A percentile compares a stretch with the other conserved stretches of the same genome.
Conservation (phyloP, 1,140 invertebrate species). For the Hormaphis cornu region DNA sequence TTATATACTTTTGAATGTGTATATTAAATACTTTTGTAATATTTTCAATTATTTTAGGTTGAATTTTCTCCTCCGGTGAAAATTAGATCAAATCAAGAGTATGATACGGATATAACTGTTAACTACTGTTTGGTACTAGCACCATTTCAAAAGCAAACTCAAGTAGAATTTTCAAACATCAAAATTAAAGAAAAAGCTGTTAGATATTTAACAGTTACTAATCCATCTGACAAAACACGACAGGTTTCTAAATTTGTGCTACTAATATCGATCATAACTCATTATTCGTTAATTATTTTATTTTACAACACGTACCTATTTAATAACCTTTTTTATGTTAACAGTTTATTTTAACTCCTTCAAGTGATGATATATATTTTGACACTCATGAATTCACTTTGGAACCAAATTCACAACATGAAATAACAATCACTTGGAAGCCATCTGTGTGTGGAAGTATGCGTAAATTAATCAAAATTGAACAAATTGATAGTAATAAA, state of each 20-base stretch:
- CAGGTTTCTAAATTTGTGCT: neutral
- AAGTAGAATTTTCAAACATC: slow-evolving; percentile 15
- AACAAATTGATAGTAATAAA: neutral
- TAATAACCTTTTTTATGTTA: neutral
- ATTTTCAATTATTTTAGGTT: neutral
- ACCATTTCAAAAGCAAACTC: slow-evolving; percentile 21
- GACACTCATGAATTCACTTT: slow-evolving; percentile 10
- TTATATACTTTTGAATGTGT: too few species aligned
- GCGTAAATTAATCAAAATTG: slow-evolving; percentile 8
- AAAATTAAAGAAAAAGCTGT: slow-evolving; percentile 10
- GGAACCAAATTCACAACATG: neutral
- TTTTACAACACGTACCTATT: neutral
- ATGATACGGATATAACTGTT: neutral
- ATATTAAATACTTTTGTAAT: neutral
- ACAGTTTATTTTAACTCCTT: slow-evolving; percentile 12
- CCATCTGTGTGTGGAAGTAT: slow-evolving; percentile 1
- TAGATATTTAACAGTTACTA: neutral
- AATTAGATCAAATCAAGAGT: neutral
- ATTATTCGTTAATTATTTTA: neutral
- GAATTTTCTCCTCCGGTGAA: slow-evolving; percentile 26
- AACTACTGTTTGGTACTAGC: neutral
- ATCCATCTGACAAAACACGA: slow-evolving; percentile 6
- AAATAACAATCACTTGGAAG: slow-evolving; percentile 2
- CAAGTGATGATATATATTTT: slow-evolving; percentile 18
- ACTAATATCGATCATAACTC: too few species aligned